Evolutionary conservation across 2,113 vertebrate species (phyloP).

Genomic region (Marcusenius ussheri): DNA sequence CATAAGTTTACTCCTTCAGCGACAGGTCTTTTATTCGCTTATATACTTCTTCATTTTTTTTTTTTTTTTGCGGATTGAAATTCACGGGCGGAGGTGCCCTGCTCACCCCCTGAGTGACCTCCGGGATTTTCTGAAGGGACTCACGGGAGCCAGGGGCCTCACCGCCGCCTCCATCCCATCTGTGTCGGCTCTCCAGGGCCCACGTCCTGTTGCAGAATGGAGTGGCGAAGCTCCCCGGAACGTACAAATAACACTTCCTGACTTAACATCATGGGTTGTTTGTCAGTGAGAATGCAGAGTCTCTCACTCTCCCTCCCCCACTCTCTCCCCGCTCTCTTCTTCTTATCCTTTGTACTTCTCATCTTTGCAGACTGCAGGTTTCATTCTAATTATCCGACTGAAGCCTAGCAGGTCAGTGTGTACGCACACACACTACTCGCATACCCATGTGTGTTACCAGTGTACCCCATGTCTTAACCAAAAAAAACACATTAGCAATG

Average conservation of each 20-base stretch:
- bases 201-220: neutral
- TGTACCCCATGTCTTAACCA: neutral
- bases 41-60: neutral
- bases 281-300: neutral
- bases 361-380: neutral
- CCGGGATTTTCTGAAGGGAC: neutral
- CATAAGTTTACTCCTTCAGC: neutral
- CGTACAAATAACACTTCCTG: neutral
- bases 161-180: neutral
- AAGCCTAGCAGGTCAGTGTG: neutral
- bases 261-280: neutral
- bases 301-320: neutral
- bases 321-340: neutral
- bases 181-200: neutral
- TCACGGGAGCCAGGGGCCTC: neutral
- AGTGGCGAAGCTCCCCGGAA: neutral
- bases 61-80: neutral
- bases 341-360: neutral
- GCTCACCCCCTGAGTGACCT: neutral
- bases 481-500: neutral
- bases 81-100: neutral
- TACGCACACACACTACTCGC: neutral
- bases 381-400: neutral
- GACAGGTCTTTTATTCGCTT: neutral
- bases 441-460: neutral